phyloP scores from a whole-genome alignment of 2,113 vertebrate species.

The Sinocyclocheilus anshuiensis region DNA sequence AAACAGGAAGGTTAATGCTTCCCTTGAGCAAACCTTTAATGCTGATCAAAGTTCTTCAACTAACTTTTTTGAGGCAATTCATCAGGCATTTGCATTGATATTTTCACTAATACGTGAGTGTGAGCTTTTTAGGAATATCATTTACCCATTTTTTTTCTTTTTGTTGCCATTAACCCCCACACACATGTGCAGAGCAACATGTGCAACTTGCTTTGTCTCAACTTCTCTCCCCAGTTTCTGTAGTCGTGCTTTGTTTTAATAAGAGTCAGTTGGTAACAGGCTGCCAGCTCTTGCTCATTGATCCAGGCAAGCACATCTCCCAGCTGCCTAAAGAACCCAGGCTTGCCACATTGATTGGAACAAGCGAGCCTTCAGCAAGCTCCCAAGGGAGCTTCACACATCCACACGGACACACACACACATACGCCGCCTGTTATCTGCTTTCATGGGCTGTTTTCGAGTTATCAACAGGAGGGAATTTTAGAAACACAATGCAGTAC shows the following conservation, averaged over 20 bases:
- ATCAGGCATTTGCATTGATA: not conserved
- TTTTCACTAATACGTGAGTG: no score
- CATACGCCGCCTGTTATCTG: not conserved
- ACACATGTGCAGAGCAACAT: not conserved
- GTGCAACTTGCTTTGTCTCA: not conserved
- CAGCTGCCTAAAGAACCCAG: constrained; percentile 33
- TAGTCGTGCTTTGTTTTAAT: constrained; percentile 46
- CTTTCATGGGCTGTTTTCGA: not conserved
- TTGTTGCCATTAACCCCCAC: not conserved
- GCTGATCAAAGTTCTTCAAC: constrained; percentile 15
- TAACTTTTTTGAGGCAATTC: not conserved
- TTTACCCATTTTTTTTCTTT: not conserved
- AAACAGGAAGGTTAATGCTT: constrained; percentile 21
- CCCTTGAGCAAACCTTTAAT: constrained; percentile 27
- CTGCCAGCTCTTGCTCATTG: constrained; percentile 48
- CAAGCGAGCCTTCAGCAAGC: constrained; percentile 28
- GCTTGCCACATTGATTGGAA: constrained; percentile 45
- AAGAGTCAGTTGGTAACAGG: constrained; percentile 42
- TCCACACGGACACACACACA: constrained; percentile 8
- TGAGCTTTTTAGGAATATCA: not conserved
- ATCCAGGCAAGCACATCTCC: constrained; percentile 48
- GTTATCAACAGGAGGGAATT: not conserved
- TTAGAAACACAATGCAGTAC: not conserved
- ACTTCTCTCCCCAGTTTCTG: constrained; percentile 27
- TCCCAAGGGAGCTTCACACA: not conserved